These are phyloP conservation scores for Diplazon laetatorius DNA, from an alignment of 2,888 invertebrate genomes.

Conservation along the genomic window DNA sequence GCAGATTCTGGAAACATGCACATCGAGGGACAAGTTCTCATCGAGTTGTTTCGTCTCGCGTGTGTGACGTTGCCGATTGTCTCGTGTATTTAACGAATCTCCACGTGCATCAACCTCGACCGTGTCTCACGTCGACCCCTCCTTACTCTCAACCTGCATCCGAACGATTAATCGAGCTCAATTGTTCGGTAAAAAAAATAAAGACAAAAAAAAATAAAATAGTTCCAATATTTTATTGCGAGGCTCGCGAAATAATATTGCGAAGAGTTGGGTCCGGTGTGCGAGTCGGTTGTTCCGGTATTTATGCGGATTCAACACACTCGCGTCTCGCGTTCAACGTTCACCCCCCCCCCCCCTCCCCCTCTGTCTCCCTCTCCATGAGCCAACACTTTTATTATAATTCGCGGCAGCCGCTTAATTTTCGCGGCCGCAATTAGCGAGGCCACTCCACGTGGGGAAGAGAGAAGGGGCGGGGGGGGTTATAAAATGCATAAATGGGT, in stretches of 20 bases:
- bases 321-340: constrained; percentile 29
- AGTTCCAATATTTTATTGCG: constrained; percentile 29
- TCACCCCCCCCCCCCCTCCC: constrained; percentile 9
- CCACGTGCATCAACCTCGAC: constrained; percentile 12
- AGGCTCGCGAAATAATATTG: constrained; percentile 3
- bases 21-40: too few relatives aligned
- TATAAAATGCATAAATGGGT: constrained; percentile 54
- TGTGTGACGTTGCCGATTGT: constrained; percentile 49
- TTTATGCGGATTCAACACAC: constrained; percentile 51
- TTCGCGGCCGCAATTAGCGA: constrained; percentile 65
- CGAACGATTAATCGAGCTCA: not conserved
- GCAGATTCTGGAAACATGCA: too few relatives aligned
- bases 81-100: constrained; percentile 46
- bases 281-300: constrained; percentile 22
- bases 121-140: too few relatives aligned
- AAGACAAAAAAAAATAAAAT: too few relatives aligned
- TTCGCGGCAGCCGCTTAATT: constrained; percentile 63
- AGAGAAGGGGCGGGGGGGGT: too few relatives aligned
- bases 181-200: constrained; percentile 5
- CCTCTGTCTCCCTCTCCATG: too few relatives aligned
- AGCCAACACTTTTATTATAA: constrained; percentile 60
- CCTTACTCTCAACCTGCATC: too few relatives aligned
- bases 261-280: not conserved
- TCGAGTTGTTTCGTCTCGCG: constrained; percentile 47
- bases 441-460: constrained; percentile 50